Percentiles rank a stretch among this genome's conserved stretches.
These are phyloP conservation scores for Drosophila borborema DNA, from an alignment of 2,888 invertebrate genomes.

Conservation along the genomic window DNA sequence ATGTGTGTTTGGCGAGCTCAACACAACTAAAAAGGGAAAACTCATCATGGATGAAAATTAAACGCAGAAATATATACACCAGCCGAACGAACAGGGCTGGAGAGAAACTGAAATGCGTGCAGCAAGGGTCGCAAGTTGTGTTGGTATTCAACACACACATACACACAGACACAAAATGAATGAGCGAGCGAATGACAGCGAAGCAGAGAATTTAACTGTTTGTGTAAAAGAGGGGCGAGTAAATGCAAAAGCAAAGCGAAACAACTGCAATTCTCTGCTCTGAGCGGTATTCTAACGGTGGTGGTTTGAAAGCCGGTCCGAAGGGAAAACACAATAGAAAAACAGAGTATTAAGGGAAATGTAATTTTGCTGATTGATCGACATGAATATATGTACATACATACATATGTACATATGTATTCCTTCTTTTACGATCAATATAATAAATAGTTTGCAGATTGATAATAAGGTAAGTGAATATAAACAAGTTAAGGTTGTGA, in stretches of 20 bases:
- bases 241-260: conserved; percentile 7
- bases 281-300: conserved; percentile 48
- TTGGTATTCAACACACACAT: conserved; percentile 41
- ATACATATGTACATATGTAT: neutral
- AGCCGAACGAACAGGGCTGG: conserved; percentile 55
- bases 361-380: conserved; percentile 5
- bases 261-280: conserved; percentile 31
- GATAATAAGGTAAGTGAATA: neutral
- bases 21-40: conserved; percentile 73
- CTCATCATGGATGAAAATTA: conserved; percentile 81
- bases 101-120: conserved; percentile 73
- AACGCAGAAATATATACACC: conserved; percentile 65
- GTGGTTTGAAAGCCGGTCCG: conserved; percentile 72
- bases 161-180: conserved; percentile 41
- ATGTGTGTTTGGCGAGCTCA: conserved; percentile 19
- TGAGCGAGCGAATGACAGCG: conserved; percentile 44
- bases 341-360: conserved; percentile 26
- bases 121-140: conserved; percentile 69
- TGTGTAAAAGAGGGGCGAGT: conserved; percentile 19
- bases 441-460: neutral
- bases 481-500: neutral
- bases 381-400: neutral
- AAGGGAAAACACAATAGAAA: conserved; percentile 33
- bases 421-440: neutral
- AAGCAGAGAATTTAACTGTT: conserved; percentile 37